Base-by-base conservation (phyloP, 2,888 invertebrate genomes). In the Drosophila seclusa region DNA sequence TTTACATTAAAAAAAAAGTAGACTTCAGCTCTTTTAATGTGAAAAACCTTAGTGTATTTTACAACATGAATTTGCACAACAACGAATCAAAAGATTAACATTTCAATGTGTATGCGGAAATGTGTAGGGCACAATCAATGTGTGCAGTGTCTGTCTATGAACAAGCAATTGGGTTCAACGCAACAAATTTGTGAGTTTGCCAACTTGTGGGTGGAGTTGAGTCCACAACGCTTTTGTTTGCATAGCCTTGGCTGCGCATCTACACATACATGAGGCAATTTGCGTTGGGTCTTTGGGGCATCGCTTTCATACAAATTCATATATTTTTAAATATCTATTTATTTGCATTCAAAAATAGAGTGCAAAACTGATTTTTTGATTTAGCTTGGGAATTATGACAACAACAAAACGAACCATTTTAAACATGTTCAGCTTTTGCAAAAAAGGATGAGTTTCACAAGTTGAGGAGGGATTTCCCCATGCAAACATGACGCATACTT, bases 261-360 rank as follows among this genome's bases (percentile, higher is more conserved):
- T 65, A 61, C 42, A 69, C 7, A 21, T 42, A 21, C 0, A 45
- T 63, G 58, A 49, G 27, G 16, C 75, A 65, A 73, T 74, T 68
- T 78, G 48, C 34, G 31, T 60, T 32, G 29, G 48, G 79, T 75
- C 79, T 78, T 74, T 58, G 36, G 78, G 77, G 78, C 49, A 58
- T 71, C 67, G 54, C 61, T 48, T 58, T 48, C 61, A 61, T 64
- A 42, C 58, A 64, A 27, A 45, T 53, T 42, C n/a, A 40, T 63
- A 27, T 38, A 27, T 32, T 42, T 52, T 60, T 59, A 38, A 24
- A 48, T 59, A 21, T 42, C 13, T 54, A 60, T 58, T 61, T 77
- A 65, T 70, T 74, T 74, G 50, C 55, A 65, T 73, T 78, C n/a
- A 57, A 45, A 66, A 78, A 66, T 66, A 69, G 55, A 32, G 69